Evolutionary conservation across 1,140 invertebrate species (phyloP).

Genomic region (Tetraneura akinire): DNA sequence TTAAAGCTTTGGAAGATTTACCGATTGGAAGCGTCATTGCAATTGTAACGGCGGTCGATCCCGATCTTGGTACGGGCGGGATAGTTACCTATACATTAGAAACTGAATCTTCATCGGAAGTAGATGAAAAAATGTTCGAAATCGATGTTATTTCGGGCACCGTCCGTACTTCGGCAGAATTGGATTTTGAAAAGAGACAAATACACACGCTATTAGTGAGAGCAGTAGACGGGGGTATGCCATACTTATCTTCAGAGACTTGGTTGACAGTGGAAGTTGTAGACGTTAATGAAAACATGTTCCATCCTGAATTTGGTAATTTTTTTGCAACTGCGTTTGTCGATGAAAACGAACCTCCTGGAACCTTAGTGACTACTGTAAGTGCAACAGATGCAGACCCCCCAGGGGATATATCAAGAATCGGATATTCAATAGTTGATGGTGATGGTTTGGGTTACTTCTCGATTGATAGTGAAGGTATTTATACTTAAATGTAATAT

Average conservation of each 20-base stretch:
- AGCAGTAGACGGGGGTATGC: slow-evolving; percentile 78
- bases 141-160: slow-evolving; percentile 83
- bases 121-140: slow-evolving; percentile 62
- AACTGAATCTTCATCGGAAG: slow-evolving; percentile 60
- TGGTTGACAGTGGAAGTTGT: slow-evolving; percentile 83
- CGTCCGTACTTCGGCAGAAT: slow-evolving; percentile 70
- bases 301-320: slow-evolving; percentile 81
- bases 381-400: slow-evolving; percentile 78
- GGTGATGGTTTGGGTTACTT: slow-evolving; percentile 91
- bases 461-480: slow-evolving; percentile 86
- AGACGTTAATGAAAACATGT: slow-evolving; percentile 90
- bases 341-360: slow-evolving; percentile 74
- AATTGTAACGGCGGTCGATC: slow-evolving; percentile 81
- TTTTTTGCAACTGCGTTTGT: slow-evolving; percentile 74
- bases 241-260: slow-evolving; percentile 72
- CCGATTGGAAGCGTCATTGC: slow-evolving; percentile 84
- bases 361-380: slow-evolving; percentile 74
- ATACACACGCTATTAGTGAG: slow-evolving; percentile 83
- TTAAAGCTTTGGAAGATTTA: slow-evolving; percentile 88
- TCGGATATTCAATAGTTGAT: slow-evolving; percentile 83
- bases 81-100: slow-evolving; percentile 70
- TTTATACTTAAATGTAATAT: slow-evolving; percentile 52
- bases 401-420: slow-evolving; percentile 72
- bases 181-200: slow-evolving; percentile 87
- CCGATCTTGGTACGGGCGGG: slow-evolving; percentile 80